phyloP scores from a whole-genome alignment of 1,140 invertebrate species.

The Solenopsis invicta region DNA sequence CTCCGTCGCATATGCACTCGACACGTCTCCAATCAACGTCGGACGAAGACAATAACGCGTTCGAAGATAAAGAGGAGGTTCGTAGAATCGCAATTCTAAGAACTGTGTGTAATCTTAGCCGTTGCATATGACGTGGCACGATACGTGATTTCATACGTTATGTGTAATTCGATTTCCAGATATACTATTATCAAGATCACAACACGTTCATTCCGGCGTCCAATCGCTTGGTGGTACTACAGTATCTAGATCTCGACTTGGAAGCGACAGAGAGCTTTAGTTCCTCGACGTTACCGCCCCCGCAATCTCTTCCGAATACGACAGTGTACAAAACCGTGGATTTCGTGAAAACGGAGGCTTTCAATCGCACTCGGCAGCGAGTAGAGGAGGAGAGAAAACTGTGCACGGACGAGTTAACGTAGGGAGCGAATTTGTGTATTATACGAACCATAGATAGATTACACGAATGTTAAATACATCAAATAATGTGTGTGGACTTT shows the following conservation, averaged over 20 bases:
- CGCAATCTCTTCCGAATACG: slow-evolving; percentile 85
- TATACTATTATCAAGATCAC: slow-evolving; percentile 85
- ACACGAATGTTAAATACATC: slow-evolving; percentile 1
- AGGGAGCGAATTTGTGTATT: slow-evolving; percentile 62
- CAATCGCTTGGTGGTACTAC: slow-evolving; percentile 85
- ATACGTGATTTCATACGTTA: not conserved
- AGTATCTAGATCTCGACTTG: slow-evolving; percentile 93
- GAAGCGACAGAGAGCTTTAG: slow-evolving; percentile 85
- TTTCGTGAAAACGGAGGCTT: slow-evolving; percentile 96
- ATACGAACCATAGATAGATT: not conserved
- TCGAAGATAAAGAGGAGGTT: slow-evolving; percentile 84
- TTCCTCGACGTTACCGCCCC: slow-evolving; percentile 78
- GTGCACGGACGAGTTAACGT: slow-evolving; percentile 83
- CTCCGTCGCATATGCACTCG: slow-evolving; percentile 77
- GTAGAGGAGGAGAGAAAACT: slow-evolving; percentile 89
- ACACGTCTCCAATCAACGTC: slow-evolving; percentile 82
- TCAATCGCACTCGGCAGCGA: slow-evolving; percentile 94
- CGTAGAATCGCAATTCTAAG: not conserved
- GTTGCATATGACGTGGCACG: not conserved
- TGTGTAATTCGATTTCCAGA: slow-evolving; percentile 75
- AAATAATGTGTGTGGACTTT: slow-evolving; percentile 19
- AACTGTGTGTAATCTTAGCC: not conserved
- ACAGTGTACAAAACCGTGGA: slow-evolving; percentile 96
- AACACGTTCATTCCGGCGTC: slow-evolving; percentile 84
- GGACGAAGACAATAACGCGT: slow-evolving; percentile 84